Evolutionary conservation across 2,888 invertebrate species (phyloP).

Genomic region (Drosophila mercatorum): DNA sequence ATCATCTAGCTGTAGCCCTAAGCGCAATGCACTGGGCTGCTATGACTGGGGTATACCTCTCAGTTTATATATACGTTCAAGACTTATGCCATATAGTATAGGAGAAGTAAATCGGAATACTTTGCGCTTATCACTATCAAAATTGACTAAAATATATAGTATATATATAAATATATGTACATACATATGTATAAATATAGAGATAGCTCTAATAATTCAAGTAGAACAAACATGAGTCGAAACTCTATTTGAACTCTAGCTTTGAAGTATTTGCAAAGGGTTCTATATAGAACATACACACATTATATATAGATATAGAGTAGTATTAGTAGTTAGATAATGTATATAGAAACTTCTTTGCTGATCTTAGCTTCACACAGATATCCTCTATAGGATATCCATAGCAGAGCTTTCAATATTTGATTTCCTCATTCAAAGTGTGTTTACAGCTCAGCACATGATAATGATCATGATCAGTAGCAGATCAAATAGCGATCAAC

Average conservation of each 20-base stretch:
- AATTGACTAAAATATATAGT: not conserved
- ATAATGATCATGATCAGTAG: not conserved
- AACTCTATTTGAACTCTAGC: too few relatives aligned
- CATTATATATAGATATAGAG: too few relatives aligned
- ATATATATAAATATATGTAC: not conserved
- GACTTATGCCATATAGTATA: too few relatives aligned
- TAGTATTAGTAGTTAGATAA: too few relatives aligned
- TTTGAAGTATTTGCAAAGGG: not conserved
- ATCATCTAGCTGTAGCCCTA: too few relatives aligned
- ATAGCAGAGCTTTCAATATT: too few relatives aligned
- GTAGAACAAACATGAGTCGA: too few relatives aligned
- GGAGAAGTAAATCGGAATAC: not conserved
- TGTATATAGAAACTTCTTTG: not conserved
- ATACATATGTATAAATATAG: not conserved
- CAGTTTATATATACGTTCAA: not conserved
- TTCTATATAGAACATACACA: too few relatives aligned
- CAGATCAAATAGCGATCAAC: not conserved
- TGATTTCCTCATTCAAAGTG: slow-evolving; percentile 5
- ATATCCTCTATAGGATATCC: not conserved
- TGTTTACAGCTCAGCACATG: not conserved
- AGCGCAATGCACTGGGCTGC: not conserved
- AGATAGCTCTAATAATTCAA: not conserved
- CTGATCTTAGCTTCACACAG: not conserved
- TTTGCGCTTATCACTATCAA: not conserved
- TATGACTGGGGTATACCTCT: too few relatives aligned